Base-by-base conservation (phyloP, 2,888 invertebrate species). In the Eupithecia subfuscata region DNA sequence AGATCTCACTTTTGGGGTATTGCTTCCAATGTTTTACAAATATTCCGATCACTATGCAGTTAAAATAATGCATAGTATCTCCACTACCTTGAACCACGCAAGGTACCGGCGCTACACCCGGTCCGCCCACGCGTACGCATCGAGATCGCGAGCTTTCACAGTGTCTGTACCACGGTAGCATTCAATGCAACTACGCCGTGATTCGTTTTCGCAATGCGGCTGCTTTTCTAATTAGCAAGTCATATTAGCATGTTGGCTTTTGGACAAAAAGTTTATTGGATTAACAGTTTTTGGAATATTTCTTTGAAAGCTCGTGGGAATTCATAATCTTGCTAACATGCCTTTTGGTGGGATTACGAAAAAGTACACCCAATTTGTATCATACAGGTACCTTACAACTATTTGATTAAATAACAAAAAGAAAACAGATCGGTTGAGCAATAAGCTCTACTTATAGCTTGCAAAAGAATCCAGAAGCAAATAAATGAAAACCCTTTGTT, bases 51-150 rank as follows among this genome's bases (percentile, higher is more conserved):
- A 22, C 14, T 40, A 56, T 37, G 22, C 30, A 60, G n/a, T 70
- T 40, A 71, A 68, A 70, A 63, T 25, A 72, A 75, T 64, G 65
- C 69, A 71, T 72, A 60, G 60, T 60, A 60, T 34, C 69, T 71
- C 63, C 43, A 70, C 30, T 68, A 34, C 34, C 74, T 78, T 72
- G 72, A 74, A 37, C 74, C 75, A 64, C 63, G 70, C 73, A 22
- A 22, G 65, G 40, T 67, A 73, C 73, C 43, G 90, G 90, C 89
- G 90, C 91, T 90, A 85, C 84, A 87, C 86, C 93, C 84, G 82
- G 94, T 92, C 87, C 93, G 89, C 93, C 94, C 92, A 93, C 94
- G 90, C 92, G 83, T 85, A 89, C 88, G 89, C 90, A 91, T 91
- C 90, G 90, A 90, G 85, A 89, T 89, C 89, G 85, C 87, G 83